phyloP scores from a whole-genome alignment of 2,888 invertebrate species.

The Apomyelois bistriatella region DNA sequence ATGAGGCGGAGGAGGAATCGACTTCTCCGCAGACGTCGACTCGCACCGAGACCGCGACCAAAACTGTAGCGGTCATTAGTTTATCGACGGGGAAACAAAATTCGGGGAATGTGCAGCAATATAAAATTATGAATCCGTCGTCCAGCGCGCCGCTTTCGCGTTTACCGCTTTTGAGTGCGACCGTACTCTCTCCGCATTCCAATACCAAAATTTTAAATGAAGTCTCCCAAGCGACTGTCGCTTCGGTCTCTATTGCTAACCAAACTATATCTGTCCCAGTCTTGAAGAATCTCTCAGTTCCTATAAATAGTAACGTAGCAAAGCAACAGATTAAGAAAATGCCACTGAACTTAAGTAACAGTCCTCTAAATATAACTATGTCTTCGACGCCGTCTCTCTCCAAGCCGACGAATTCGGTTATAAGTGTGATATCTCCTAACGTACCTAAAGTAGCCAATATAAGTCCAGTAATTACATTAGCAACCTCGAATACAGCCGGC shows the following conservation, averaged over 20 bases:
- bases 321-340: slow-evolving; percentile 60
- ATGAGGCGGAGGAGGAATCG: slow-evolving; percentile 58
- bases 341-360: slow-evolving; percentile 56
- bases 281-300: slow-evolving; percentile 64
- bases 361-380: slow-evolving; percentile 57
- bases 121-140: slow-evolving; percentile 61
- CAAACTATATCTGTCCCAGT: slow-evolving; percentile 75
- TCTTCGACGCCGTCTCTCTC: slow-evolving; percentile 57
- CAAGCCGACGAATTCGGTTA: slow-evolving; percentile 68
- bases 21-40: slow-evolving; percentile 58
- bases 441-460: slow-evolving; percentile 57
- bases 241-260: slow-evolving; percentile 74
- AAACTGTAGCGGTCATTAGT: slow-evolving; percentile 76
- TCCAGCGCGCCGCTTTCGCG: slow-evolving; percentile 50
- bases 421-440: slow-evolving; percentile 72
- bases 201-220: slow-evolving; percentile 75
- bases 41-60: slow-evolving; percentile 73
- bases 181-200: slow-evolving; percentile 57
- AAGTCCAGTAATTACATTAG: slow-evolving; percentile 63
- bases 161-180: slow-evolving; percentile 59
- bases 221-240: slow-evolving; percentile 80
- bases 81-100: slow-evolving; percentile 67
- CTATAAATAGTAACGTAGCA: slow-evolving; percentile 42
- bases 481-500: slow-evolving; percentile 52
- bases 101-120: slow-evolving; percentile 61